Conservation (phyloP, 2,888 invertebrate species). For the Tiliacea citrago region DNA sequence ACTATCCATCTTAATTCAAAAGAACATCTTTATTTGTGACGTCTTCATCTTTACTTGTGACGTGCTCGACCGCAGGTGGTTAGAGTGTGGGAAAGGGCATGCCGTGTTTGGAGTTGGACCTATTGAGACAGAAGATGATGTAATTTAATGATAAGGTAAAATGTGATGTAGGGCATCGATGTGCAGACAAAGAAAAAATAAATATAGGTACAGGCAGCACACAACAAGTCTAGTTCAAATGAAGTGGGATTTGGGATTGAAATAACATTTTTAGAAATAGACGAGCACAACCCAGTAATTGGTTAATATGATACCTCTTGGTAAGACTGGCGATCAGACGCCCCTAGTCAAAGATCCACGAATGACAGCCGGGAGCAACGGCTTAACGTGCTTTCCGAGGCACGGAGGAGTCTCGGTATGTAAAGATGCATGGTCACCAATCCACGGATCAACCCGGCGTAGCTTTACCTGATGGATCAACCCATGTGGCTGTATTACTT, state of each 20-base stretch:
- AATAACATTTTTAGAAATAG: not conserved
- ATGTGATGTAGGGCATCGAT: not conserved
- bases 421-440: too few relatives aligned
- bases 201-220: not conserved
- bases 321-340: too few relatives aligned
- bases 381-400: too few relatives aligned
- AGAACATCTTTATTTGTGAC: constrained; percentile 1
- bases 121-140: not conserved
- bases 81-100: constrained; percentile 1
- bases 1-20: constrained; percentile 25
- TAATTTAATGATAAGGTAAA: not conserved
- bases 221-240: not conserved
- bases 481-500: too few relatives aligned
- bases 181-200: too few relatives aligned
- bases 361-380: too few relatives aligned
- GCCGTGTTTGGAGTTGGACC: not conserved
- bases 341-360: too few relatives aligned
- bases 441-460: too few relatives aligned
- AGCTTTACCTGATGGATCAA: too few relatives aligned
- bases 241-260: not conserved
- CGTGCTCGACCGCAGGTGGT: not conserved
- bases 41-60: not conserved
- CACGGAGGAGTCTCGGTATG: too few relatives aligned
- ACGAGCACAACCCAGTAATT: not conserved
- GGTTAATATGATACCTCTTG: too few relatives aligned